Evolutionary conservation across 2,113 vertebrate genomes (phyloP), one percentile per base, ranked within the genome.

Genomic region (Cheilinus undulatus): DNA sequence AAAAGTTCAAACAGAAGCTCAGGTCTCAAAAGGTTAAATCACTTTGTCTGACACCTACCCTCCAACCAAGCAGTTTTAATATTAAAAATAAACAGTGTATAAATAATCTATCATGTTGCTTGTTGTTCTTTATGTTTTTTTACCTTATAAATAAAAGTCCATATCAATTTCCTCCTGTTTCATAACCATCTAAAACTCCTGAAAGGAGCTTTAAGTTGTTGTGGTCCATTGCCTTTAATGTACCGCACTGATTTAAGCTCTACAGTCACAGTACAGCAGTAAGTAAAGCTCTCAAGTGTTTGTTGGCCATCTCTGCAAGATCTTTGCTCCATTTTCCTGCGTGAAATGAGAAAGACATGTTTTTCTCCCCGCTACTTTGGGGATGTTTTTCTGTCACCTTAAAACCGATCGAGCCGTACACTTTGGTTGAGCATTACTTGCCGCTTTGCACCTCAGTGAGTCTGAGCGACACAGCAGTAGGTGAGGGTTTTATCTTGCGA

Each of bases 401-500:
- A 50, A 77, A 80, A 36, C 51, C 43, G 72, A 69, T 52, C 57
- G 32, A 67, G 69, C 52, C 19, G 27, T 19, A 28, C 28, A 45
- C 73, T 71, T 73, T 51, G 69, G 51, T 42, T 76, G 67, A 82
- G 70, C 80, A 78, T 87, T 84, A 84, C 51, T 70, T 80, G 83
- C 38, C 63, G 56, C 84, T 71, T 80, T 88, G 80, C 82, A 81
- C 76, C 69, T 88, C 62, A 50, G 63, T 72, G 64, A 76, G 32
- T 82, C 32, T 67, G 60, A 75, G 80, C 30, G 28, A 54, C 85
- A 78, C 78, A 89, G 84, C 73, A 69, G 82, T 79, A 73, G 81
- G 71, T 78, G 59, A 83, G 30, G 69, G 64, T 78, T 85, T 83
- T 80, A 83, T 85, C 59, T 62, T 63, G 65, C 75, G 75, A 80